A percentile compares a stretch with the other conserved stretches of the same genome.
Evolutionary conservation across 2,888 invertebrate species (phyloP).

Genomic region (Sepiola atlantica): DNA sequence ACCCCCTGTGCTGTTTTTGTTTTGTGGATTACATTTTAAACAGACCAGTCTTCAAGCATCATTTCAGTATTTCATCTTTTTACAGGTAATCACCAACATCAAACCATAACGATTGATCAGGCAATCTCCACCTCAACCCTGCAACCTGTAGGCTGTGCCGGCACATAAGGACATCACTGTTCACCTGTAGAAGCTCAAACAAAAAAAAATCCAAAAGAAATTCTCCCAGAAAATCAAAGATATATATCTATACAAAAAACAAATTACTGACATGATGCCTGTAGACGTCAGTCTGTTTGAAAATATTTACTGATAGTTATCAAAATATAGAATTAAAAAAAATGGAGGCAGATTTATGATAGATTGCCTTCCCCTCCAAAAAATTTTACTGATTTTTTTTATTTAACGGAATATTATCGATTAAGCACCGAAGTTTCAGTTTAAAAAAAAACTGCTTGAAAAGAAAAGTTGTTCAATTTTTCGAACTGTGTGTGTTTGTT

Average conservation of each 20-base stretch:
- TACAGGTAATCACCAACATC: conserved; percentile 32
- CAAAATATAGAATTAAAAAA: no score
- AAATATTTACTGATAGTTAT: neutral
- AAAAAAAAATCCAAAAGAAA: neutral
- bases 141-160: neutral
- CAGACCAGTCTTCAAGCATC: conserved; percentile 21
- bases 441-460: no score
- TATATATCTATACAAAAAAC: neutral
- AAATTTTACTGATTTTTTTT: no score
- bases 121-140: conserved; percentile 8
- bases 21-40: neutral
- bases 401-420: no score
- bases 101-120: conserved; percentile 10
- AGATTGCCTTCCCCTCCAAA: no score
- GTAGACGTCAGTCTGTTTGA: conserved; percentile 32
- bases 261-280: conserved; percentile 32
- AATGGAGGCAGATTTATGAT: no score
- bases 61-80: conserved; percentile 32
- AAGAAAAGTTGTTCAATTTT: no score
- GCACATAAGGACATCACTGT: conserved; percentile 32
- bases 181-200: neutral
- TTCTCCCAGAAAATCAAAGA: neutral
- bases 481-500: no score
- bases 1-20: neutral
- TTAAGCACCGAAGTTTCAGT: no score